Evolutionary conservation across 1,140 invertebrate species (phyloP).

Genomic region (Pararge aegeria): DNA sequence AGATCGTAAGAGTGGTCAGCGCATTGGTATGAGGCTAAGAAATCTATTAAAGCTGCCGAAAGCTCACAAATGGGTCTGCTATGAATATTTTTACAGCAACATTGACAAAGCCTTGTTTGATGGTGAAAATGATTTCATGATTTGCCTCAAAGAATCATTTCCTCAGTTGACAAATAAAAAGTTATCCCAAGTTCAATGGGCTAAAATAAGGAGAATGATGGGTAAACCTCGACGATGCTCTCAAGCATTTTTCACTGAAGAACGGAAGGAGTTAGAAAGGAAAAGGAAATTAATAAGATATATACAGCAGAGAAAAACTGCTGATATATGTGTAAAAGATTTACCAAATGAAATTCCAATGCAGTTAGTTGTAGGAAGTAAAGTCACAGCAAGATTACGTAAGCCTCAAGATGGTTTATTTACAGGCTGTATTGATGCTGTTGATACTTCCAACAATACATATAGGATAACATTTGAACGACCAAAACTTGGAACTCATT

Average conservation of each 20-base stretch:
- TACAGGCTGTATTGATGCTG: slow-evolving; percentile 96
- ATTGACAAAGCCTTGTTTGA: slow-evolving; percentile 97
- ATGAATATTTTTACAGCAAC: slow-evolving; percentile 99
- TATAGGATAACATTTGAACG: slow-evolving; percentile 98
- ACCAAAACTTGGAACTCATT: slow-evolving; percentile 95
- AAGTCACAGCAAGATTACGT: slow-evolving; percentile 94
- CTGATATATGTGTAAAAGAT: slow-evolving; percentile 92
- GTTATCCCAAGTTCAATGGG: slow-evolving; percentile 96
- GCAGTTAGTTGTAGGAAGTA: slow-evolving; percentile 97
- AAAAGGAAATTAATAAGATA: slow-evolving; percentile 96
- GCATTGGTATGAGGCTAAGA: slow-evolving; percentile 93
- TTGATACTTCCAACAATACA: slow-evolving; percentile 98
- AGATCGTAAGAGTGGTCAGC: slow-evolving; percentile 90
- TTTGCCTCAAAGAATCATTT: slow-evolving; percentile 96
- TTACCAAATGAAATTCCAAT: slow-evolving; percentile 97
- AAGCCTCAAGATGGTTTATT: slow-evolving; percentile 98
- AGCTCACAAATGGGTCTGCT: slow-evolving; percentile 99
- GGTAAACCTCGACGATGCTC: slow-evolving; percentile 97
- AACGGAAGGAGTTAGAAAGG: slow-evolving; percentile 92
- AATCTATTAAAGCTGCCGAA: slow-evolving; percentile 99
- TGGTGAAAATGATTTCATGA: slow-evolving; percentile 98
- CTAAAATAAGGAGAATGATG: slow-evolving; percentile 96
- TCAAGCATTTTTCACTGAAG: slow-evolving; percentile 97
- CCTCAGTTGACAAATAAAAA: slow-evolving; percentile 93
- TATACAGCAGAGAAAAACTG: slow-evolving; percentile 95